These are phyloP conservation scores for Morone saxatilis DNA, from an alignment of 2,113 vertebrate species.

Conservation along the genomic window DNA sequence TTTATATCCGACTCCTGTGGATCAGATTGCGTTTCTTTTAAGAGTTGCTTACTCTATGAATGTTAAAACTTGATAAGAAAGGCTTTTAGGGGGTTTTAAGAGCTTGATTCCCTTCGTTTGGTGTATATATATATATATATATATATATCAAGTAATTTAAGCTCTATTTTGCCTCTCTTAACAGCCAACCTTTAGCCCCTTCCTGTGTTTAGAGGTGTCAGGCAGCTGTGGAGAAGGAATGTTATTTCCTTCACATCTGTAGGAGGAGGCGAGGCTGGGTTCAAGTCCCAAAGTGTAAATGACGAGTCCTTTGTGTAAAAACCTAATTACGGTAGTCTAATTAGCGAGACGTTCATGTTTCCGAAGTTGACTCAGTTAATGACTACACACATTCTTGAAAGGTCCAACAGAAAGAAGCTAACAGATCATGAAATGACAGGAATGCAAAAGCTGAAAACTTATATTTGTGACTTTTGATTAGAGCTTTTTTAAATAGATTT, in stretches of 20 bases:
- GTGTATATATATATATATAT: not conserved
- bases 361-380: not conserved
- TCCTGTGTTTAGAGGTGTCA: not conserved
- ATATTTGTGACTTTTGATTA: not conserved
- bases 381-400: too few relatives aligned
- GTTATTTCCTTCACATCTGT: not conserved
- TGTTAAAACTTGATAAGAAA: too few relatives aligned
- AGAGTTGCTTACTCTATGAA: not conserved
- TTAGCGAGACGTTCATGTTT: not conserved
- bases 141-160: not conserved
- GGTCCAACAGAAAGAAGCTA: too few relatives aligned
- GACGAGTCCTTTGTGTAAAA: not conserved
- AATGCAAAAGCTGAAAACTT: not conserved
- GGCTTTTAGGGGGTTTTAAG: too few relatives aligned
- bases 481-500: not conserved
- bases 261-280: not conserved
- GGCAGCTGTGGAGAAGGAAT: slow-evolving; percentile 17
- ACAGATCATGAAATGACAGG: not conserved
- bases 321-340: not conserved
- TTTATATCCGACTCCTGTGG: not conserved
- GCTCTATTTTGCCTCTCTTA: not conserved
- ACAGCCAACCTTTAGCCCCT: not conserved
- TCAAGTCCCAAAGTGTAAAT: slow-evolving; percentile 2
- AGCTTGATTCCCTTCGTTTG: not conserved
- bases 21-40: not conserved